Conservation (phyloP, 2,797 vertebrate genomes). For the Sebastes cheni region DNA sequence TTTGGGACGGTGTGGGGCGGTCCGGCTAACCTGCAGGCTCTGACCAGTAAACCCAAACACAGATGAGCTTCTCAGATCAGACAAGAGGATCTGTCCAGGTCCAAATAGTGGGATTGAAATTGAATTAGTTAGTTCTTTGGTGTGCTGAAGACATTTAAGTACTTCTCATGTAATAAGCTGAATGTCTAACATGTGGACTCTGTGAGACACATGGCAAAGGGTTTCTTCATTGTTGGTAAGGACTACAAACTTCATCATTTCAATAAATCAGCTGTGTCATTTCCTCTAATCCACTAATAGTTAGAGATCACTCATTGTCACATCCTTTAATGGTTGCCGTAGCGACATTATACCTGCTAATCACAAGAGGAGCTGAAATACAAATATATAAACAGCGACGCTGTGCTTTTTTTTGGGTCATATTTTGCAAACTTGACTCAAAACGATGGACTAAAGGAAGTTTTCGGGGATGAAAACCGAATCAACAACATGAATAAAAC, state of each 20-base stretch:
- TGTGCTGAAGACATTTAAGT: background rate
- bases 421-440: background rate
- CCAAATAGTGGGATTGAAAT: background rate
- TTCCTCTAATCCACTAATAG: background rate
- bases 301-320: background rate
- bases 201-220: background rate
- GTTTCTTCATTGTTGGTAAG: background rate
- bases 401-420: background rate
- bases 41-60: constrained; percentile 86
- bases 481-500: background rate
- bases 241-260: background rate
- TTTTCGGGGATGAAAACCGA: background rate
- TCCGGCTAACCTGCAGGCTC: constrained; percentile 88
- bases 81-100: background rate
- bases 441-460: background rate
- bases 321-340: background rate
- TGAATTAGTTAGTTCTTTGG: background rate
- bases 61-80: constrained; percentile 74
- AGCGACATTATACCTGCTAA: background rate
- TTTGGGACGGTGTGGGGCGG: constrained; percentile 94
- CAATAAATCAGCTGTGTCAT: background rate
- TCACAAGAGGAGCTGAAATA: background rate
- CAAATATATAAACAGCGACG: background rate
- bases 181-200: background rate
- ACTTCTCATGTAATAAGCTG: background rate